Base-by-base conservation (phyloP, 2,888 invertebrate species). In the Podotricha telesiphe region DNA sequence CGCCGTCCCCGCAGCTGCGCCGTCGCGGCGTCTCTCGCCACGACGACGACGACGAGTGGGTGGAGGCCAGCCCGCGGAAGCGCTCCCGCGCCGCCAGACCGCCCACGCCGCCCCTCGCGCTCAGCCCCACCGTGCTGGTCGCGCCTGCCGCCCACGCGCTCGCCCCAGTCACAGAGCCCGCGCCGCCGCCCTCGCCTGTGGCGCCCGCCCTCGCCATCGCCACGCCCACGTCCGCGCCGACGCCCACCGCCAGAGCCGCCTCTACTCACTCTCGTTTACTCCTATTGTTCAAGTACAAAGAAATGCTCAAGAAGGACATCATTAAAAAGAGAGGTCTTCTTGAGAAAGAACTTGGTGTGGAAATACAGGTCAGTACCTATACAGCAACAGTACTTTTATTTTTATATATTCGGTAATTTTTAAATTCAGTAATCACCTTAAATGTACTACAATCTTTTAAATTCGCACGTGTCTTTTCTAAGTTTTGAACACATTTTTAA, bases 231-330 rank as follows among this genome's bases (percentile, higher is more conserved):
- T 93, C 73, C 94, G 87, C 77, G 94, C 87, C 82, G 37, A 20
- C 62, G 28, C 72, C 40, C 59, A 65, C 79, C 64, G 94, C 85
- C 71, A 94, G 88, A 76, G 94, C 87, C 81, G 94, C 91, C 76
- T 93, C 93, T 80, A 94, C 86, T 76, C 94, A 88, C 83, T 94
- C 93, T 13, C 94, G 94, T 76, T 94, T 96, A 73, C 96, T 96
- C 82, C 93, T 96, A 48, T 94, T 98, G 22, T 96, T 96, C 85
- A 95, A 97, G 78, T 98, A 98, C 80, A 98, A 98, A 83, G 98
- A 98, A 85, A 93, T 96, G 77, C 94, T 99, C 59, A 98, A 98
- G 86, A 98, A 97, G 82, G 98, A 98, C 80, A 99, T 99, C 74
- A 94, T 98, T 73, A 96, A 98, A 80, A 98, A 98, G 83, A 94